Base-by-base conservation (phyloP, 92 coral and sea anemone species). In the Plumapathes pennacea region DNA sequence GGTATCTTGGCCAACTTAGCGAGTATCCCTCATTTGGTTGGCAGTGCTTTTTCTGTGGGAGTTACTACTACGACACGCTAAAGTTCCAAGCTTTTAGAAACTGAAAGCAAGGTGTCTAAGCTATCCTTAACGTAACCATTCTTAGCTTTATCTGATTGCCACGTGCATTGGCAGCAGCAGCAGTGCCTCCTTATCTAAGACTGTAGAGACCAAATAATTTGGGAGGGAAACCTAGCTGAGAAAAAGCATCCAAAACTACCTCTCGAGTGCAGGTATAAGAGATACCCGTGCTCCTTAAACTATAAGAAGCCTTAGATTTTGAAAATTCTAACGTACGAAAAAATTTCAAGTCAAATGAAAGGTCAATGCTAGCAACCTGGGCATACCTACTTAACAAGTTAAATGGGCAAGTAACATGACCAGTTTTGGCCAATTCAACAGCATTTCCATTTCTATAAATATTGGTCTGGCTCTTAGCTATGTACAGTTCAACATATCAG, bases 151-250 rank as follows among this genome's bases (percentile, higher is more conserved):
- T 76, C 83, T 10, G 54, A 44, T 25, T 34, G 17, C 72, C 26
- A 26, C 72, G 53, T 10, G 78, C 67, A 39, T 67, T 67, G 8
- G 74, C 82, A 32, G 76, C 82, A 6, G 88, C 72, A 13, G 82
- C 37, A 38, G 88, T 72, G 41, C 71, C 82, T 6, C 82, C 78
- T 18, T 67, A 64, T 36, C 78, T 50, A 25, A 74, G 69, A 46
- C 78, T 82, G 37, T 82, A 78, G 39, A 75, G 64, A 19, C 83
- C 74, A 50, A 41, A 78, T 38, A 38, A 54, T 9, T 60, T 38
- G 15, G 44, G 22, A 17, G 47, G 36, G n/a, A 30, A 48, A 67
- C 75, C 65, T 15, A 67, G 18, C 32, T 30, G 30, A 27, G 64
- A 55, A 52, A 72, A 32, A 7, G 72, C 80, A 27, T 34, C 32